A percentile compares a stretch with the other conserved stretches of the same genome.
These are phyloP conservation scores for Lysandra bellargus DNA, from an alignment of 2,888 invertebrate species.

Conservation along the genomic window DNA sequence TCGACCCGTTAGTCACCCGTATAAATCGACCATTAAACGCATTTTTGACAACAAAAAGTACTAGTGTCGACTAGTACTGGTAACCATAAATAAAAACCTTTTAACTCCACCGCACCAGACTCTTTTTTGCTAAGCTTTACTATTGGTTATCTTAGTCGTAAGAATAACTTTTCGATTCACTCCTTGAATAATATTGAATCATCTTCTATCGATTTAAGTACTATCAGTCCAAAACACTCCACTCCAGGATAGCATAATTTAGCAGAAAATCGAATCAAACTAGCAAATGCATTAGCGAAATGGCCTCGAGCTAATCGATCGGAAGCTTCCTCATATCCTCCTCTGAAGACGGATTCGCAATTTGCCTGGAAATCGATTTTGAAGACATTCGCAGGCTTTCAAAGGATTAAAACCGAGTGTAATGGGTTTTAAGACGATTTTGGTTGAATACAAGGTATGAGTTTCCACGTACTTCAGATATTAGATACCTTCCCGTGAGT, in stretches of 20 bases:
- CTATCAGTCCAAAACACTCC: neutral
- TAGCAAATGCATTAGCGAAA: constrained; percentile 34
- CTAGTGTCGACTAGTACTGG: too few species aligned
- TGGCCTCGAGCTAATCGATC: constrained; percentile 37
- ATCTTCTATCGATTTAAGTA: neutral
- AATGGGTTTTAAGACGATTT: constrained; percentile 7
- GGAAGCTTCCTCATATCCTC: constrained; percentile 38
- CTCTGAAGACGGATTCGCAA: constrained; percentile 36
- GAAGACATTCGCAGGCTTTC: constrained; percentile 37
- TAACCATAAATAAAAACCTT: too few species aligned
- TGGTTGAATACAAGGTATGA: neutral
- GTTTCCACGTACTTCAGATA: too few species aligned
- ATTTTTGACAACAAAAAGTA: too few species aligned
- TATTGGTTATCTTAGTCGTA: too few species aligned
- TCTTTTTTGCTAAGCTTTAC: too few species aligned
- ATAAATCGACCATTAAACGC: too few species aligned
- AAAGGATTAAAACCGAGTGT: constrained; percentile 31
- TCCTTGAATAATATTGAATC: too few species aligned
- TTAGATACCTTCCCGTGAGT: too few species aligned
- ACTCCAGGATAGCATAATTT: neutral
- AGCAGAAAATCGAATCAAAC: constrained; percentile 9
- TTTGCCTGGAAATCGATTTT: constrained; percentile 38
- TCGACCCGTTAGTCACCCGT: too few species aligned
- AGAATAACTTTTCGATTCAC: too few species aligned
- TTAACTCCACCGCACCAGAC: too few species aligned